Evolutionary conservation across 2,888 invertebrate species (phyloP).

Genomic region (Ashinkailepas kermadecensis): DNA sequence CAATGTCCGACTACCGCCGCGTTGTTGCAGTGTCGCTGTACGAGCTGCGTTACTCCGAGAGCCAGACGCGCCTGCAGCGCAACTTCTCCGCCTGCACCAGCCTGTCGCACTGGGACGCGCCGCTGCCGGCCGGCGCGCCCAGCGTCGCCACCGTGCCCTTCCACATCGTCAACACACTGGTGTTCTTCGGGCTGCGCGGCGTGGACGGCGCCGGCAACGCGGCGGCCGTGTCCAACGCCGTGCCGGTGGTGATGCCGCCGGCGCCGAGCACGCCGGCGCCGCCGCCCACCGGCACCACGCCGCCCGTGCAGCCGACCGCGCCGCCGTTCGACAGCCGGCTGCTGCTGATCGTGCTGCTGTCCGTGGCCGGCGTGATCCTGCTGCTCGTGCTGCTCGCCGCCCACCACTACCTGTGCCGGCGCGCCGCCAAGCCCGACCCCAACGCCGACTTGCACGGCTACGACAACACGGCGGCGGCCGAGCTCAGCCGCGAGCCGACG

Average conservation of each 20-base stretch:
- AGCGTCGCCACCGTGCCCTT: conserved; percentile 44
- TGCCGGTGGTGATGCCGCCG: conserved; percentile 45
- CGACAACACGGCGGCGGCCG: background rate
- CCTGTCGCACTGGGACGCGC: conserved; percentile 28
- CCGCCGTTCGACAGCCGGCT: conserved; percentile 24
- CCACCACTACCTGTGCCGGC: conserved; percentile 30
- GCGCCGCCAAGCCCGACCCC: conserved; percentile 27
- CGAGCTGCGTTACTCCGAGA: conserved; percentile 42
- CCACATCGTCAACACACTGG: conserved; percentile 47
- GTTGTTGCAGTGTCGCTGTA: conserved; percentile 44
- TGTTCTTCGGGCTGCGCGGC: conserved; percentile 50
- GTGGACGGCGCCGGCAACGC: conserved; percentile 46
- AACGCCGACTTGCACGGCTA: background rate
- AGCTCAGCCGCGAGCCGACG: background rate
- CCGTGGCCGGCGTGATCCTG: conserved; percentile 29
- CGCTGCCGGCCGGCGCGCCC: conserved; percentile 30
- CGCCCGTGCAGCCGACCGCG: background rate
- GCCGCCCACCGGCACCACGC: background rate
- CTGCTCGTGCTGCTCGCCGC: conserved; percentile 28
- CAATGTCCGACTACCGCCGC: no score
- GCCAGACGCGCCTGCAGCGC: background rate
- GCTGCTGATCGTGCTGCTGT: conserved; percentile 30
- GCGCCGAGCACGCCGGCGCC: conserved; percentile 17
- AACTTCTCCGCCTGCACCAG: conserved; percentile 18
- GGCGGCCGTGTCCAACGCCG: conserved; percentile 47